phyloP scores from a whole-genome alignment of 2,113 vertebrate genomes.

The Clarias macrocephalus region DNA sequence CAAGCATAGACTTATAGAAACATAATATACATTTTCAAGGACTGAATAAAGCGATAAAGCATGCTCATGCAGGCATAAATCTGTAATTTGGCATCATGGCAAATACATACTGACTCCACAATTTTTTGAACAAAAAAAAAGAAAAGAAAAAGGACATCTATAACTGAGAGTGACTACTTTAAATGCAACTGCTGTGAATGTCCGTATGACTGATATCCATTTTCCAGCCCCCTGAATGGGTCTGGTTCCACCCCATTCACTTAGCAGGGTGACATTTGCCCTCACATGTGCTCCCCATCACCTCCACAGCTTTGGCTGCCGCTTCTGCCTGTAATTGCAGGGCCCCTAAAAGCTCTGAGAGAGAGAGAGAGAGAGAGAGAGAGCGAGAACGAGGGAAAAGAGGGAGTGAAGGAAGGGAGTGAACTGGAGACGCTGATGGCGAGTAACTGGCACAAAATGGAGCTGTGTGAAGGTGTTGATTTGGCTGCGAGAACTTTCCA shows the following conservation, averaged over 20 bases:
- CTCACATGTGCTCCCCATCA: constrained; percentile 8
- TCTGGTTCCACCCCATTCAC: constrained; percentile 27
- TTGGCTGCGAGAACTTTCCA: background rate
- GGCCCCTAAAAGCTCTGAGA: constrained; percentile 6
- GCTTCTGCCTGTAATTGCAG: constrained; percentile 30
- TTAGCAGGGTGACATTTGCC: constrained; percentile 21
- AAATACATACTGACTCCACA: background rate
- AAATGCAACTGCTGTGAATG: background rate
- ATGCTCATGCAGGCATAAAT: background rate
- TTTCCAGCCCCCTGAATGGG: constrained; percentile 22
- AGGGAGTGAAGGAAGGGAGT: background rate
- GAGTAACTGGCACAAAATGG: background rate
- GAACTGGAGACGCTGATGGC: background rate
- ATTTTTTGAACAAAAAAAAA: no score
- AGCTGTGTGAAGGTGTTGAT: background rate
- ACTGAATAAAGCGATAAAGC: background rate
- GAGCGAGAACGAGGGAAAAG: background rate
- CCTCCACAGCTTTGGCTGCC: constrained; percentile 16
- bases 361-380: no score
- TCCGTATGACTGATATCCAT: constrained; percentile 39
- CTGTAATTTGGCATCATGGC: background rate
- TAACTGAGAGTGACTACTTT: background rate
- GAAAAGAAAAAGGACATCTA: no score
- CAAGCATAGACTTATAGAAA: background rate
- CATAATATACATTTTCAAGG: background rate